Evolutionary conservation across 2,113 vertebrate species (phyloP).

Genomic region (Strix uralensis): DNA sequence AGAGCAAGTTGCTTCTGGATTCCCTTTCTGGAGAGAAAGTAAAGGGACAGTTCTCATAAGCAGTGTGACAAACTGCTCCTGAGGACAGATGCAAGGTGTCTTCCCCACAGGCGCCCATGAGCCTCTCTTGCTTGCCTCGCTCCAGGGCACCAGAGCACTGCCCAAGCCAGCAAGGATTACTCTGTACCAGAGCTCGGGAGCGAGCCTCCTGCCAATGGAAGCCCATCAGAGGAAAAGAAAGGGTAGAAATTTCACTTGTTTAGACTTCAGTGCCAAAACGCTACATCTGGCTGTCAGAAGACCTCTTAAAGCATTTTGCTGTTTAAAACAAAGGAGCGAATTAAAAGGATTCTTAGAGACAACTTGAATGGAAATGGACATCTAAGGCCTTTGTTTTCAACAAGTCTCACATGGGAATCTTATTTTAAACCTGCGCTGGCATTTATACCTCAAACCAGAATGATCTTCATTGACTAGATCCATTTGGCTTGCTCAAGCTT

Average conservation of each 20-base stretch:
- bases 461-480: not conserved
- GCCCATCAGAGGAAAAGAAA: not conserved
- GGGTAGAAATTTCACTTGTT: not conserved
- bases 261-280: not conserved
- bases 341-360: not conserved
- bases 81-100: not conserved
- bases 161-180: not conserved
- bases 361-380: not conserved
- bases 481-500: not conserved
- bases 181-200: not conserved
- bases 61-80: not conserved
- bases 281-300: not conserved
- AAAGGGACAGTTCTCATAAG: not conserved
- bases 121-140: rapidly evolving
- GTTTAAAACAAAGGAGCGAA: not conserved
- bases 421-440: not conserved
- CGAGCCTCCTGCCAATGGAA: not conserved
- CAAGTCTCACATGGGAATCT: not conserved
- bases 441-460: not conserved
- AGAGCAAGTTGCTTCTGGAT: not conserved
- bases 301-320: not conserved
- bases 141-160: not conserved
- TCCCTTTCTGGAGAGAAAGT: not conserved
- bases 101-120: not conserved
- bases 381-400: not conserved